phyloP scores from a whole-genome alignment of 2,888 invertebrate genomes.

The Eumacrocentrus americanus region DNA sequence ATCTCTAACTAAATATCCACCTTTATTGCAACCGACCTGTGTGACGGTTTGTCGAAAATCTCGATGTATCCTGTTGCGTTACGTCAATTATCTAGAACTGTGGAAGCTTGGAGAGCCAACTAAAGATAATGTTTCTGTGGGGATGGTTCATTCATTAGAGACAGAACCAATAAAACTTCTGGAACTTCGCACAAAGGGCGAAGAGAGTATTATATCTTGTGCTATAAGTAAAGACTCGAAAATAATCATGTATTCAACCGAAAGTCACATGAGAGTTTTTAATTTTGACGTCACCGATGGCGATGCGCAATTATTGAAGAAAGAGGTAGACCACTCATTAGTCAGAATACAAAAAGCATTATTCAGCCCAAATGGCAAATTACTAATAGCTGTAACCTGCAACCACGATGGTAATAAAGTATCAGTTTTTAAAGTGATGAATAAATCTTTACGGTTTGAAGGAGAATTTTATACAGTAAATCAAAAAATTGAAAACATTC shows the following conservation, averaged over 20 bases:
- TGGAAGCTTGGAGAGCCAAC: conserved; percentile 67
- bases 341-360: conserved; percentile 53
- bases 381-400: conserved; percentile 48
- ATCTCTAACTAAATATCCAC: conserved; percentile 73
- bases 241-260: conserved; percentile 78
- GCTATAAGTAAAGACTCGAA: conserved; percentile 74
- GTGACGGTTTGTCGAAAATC: conserved; percentile 65
- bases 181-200: conserved; percentile 70
- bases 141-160: conserved; percentile 41
- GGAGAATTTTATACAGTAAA: conserved; percentile 46
- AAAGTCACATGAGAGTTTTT: conserved; percentile 70
- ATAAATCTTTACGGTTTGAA: conserved; percentile 42
- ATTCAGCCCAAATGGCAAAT: conserved; percentile 54
- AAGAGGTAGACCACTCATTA: conserved; percentile 44
- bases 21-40: conserved; percentile 70
- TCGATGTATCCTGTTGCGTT: conserved; percentile 66
- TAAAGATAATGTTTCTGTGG: conserved; percentile 47
- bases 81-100: conserved; percentile 68
- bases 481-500: conserved; percentile 44
- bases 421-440: conserved; percentile 49
- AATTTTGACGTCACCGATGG: conserved; percentile 66
- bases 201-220: conserved; percentile 73
- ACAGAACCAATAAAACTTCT: conserved; percentile 72
- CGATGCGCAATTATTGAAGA: conserved; percentile 46
- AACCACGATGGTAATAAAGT: conserved; percentile 41